A percentile compares a stretch with the other conserved stretches of the same genome.
phyloP scores from a whole-genome alignment of 2,113 vertebrate species.

The Cynopterus brachyotis region DNA sequence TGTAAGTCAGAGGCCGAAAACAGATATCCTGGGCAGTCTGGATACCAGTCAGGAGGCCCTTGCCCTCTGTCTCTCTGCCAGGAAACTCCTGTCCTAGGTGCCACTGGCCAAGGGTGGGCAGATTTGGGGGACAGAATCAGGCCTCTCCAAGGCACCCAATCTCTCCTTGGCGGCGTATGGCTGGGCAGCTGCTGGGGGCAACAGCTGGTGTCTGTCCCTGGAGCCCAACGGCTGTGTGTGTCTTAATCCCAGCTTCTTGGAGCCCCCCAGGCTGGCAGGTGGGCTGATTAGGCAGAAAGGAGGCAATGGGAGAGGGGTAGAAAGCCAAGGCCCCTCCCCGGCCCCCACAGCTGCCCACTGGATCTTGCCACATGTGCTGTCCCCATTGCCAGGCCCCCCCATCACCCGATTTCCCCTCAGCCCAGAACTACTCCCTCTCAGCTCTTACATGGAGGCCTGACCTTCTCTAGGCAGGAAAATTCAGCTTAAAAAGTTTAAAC shows the following conservation, averaged over 20 bases:
- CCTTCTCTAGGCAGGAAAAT: not conserved
- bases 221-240: conserved; percentile 65
- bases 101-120: not conserved
- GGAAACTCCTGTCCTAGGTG: not conserved
- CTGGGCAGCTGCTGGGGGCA: conserved; percentile 71
- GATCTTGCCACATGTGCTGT: not conserved
- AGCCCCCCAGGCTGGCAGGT: conserved; percentile 64
- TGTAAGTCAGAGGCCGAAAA: not conserved
- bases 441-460: not conserved
- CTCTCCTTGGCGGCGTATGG: conserved; percentile 34
- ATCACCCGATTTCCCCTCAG: not conserved
- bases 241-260: conserved; percentile 62
- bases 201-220: conserved; percentile 71
- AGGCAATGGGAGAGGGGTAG: not conserved
- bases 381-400: not conserved
- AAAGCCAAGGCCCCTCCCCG: not conserved
- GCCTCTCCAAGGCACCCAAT: not conserved
- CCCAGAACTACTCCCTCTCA: not conserved
- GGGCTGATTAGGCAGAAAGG: conserved; percentile 55
- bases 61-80: not conserved
- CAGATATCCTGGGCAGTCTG: not conserved
- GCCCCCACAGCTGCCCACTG: conserved; percentile 50
- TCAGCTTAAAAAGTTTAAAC: not conserved
- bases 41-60: not conserved
- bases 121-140: not conserved